Base-by-base conservation (phyloP, 2,888 invertebrate genomes). In the Troides oblongomaculatus region DNA sequence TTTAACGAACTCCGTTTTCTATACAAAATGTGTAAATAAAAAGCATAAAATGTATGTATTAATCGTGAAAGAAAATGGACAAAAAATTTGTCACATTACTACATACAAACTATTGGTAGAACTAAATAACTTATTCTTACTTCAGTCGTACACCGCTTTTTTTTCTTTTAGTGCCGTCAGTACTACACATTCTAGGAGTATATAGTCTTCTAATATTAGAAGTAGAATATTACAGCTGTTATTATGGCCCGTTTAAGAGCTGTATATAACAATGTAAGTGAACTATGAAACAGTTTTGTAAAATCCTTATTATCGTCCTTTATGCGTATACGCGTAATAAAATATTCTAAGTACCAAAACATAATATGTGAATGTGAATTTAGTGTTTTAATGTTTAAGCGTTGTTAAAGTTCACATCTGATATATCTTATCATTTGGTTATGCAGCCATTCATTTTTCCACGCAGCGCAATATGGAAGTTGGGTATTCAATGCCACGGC, bases 401-500 rank as follows among this genome's bases (percentile, higher is more conserved):
- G 43, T 39, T 8, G 17, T 62, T 30, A 43, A 30, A 30, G 30
- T 58, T 58, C 17, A 69, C 39, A 21, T 57, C 36, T 17, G 21
- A 30, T 43, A n/a, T 57, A 17, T 50, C 60, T 60, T n/a, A 62
- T 65, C 58, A 57, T 72, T 70, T 43, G 57, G 56, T 64, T 50
- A 56, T 50, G 39, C 66, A 62, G 66, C 62, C 62, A 66, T 65
- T 69, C 65, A 67, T 66, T 71, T 72, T 70, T 62, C 65, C 65
- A 63, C 43, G 56, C 65, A 66, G 64, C 68, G 69, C 67, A 72
- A 72, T 71, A 72, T 70, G 66, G 73, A 57, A 71, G 75, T 72
- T 73, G 72, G 75, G 71, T 74, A 71, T 72, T 74, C 72, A 72
- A 70, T 74, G 70, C 70, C 69, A 69, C 73, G 63, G 72, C 75